Evolutionary conservation across 2,888 invertebrate species (phyloP).

Genomic region (Leptopterna dolabrata): DNA sequence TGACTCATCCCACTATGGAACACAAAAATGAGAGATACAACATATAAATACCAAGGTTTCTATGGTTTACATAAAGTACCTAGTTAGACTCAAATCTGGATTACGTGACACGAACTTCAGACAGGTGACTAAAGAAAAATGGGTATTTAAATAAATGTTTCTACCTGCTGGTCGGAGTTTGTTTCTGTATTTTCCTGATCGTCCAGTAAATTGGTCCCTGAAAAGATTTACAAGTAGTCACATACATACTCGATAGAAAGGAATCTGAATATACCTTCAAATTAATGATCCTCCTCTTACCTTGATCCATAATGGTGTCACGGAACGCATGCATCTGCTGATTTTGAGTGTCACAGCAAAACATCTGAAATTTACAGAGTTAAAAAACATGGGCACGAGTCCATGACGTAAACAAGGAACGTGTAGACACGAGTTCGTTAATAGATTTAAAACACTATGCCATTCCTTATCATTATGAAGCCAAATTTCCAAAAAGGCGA

Average conservation of each 20-base stretch:
- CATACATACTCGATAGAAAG: too few relatives aligned
- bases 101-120: too few relatives aligned
- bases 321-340: conserved; percentile 40
- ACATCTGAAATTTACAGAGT: conserved; percentile 47
- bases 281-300: conserved; percentile 20
- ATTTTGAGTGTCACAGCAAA: conserved; percentile 57
- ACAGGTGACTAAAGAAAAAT: not conserved
- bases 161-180: conserved; percentile 55
- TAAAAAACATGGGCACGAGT: not conserved
- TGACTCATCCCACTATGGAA: conserved; percentile 45
- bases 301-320: conserved; percentile 57
- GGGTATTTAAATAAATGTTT: not conserved
- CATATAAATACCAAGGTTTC: too few relatives aligned
- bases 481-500: too few relatives aligned
- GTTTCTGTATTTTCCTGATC: conserved; percentile 53
- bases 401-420: not conserved
- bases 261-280: too few relatives aligned
- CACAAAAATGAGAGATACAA: not conserved
- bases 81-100: too few relatives aligned
- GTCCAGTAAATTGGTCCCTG: conserved; percentile 58
- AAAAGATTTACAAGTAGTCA: too few relatives aligned
- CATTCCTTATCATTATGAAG: too few relatives aligned
- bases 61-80: too few relatives aligned
- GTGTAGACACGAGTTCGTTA: too few relatives aligned
- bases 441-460: too few relatives aligned